Base-by-base conservation (phyloP, 1,140 invertebrate species). In the Thalassaphorura encarpata region DNA sequence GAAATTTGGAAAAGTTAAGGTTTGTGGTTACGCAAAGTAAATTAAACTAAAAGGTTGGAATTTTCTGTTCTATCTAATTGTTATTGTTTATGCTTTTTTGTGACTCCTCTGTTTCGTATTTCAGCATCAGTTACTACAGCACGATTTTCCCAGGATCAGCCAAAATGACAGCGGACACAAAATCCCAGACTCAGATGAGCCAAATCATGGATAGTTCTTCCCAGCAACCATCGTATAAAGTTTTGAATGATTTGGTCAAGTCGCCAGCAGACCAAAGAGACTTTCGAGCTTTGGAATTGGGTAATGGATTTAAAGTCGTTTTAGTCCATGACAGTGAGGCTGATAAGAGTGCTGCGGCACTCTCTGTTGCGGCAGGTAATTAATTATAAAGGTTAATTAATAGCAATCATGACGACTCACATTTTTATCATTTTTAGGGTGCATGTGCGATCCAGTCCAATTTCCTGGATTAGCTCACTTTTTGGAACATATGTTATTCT, bases 401-500 rank as follows among this genome's bases (percentile, higher is more conserved):
- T 47, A 47, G 4, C 5, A 8, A 47, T 47, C 18, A 39, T 6
- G 16, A 8, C 8, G 8, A 26, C 13, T 29, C 3, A 6, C 4
- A 50, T 33, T 50, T 29, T 21, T 8, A 19, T 41, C 8, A 23
- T 21, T 39, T 15, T 11, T n/a, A 52, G 76, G 75, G 64, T 60
- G 66, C 52, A 62, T 78, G 64, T 68, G 66, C 46, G 80, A 82
- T 69, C 87, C 88, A 0, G 66, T 71, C 36, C 76, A 85, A 39
- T 79, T 93, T 45, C 89, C 84, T 58, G 93, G 93, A 1, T 68
- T 96, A 64, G 89, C 92, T 1, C 92, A 97, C 72, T 94, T 97
- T 72, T 79, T 94, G 45, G 92, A 97, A 70, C 92, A 97, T 69
- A 95, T 96, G 89, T 81, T 97, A 5, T 95, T 94, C 67, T 89